These are phyloP conservation scores for Patiria pectinifera DNA, from an alignment of 53 echinoderm and acorn worm genomes.

Conservation along the genomic window DNA sequence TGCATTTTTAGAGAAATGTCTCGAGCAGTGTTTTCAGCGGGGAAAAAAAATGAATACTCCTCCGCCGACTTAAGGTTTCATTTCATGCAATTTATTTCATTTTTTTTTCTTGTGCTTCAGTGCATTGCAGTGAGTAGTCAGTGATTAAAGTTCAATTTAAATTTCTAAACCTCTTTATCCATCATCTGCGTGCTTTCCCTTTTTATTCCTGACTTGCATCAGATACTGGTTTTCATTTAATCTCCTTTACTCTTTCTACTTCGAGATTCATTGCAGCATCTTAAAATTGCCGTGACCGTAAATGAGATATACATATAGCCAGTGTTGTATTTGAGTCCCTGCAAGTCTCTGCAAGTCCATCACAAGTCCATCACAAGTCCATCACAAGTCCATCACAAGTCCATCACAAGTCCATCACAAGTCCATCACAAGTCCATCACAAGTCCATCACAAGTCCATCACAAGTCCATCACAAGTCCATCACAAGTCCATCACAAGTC, in stretches of 20 bases:
- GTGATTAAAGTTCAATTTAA: background rate
- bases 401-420: no score
- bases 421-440: no score
- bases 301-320: no score
- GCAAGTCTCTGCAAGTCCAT: no score
- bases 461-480: no score
- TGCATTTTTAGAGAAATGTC: no score
- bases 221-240: background rate
- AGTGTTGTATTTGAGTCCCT: no score
- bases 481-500: no score
- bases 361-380: no score
- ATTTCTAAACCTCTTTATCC: background rate
- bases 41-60: background rate
- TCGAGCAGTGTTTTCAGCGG: background rate
- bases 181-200: background rate
- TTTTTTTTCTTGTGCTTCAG: background rate
- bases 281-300: no score
- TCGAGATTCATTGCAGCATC: background rate
- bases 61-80: background rate
- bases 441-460: no score
- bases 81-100: background rate
- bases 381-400: no score
- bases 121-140: background rate
- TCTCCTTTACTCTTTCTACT: background rate
- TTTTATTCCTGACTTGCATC: background rate